Evolutionary conservation across 1,140 invertebrate genomes (phyloP).

Genomic region (Vollenhovia emeryi): DNA sequence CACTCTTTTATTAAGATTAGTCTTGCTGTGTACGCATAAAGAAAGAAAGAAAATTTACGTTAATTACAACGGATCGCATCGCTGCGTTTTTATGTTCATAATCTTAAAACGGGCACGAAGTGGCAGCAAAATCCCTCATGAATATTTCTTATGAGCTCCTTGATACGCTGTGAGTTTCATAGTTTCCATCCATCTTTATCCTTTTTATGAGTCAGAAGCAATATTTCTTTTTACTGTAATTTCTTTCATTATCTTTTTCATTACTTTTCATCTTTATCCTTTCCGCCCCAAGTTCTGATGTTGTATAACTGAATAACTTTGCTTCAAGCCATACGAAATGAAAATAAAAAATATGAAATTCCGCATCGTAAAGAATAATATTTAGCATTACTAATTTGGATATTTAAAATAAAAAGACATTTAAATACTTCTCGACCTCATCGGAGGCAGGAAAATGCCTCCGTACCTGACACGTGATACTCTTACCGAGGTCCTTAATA

Average conservation of each 20-base stretch:
- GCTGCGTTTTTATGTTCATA: slow-evolving; percentile 14
- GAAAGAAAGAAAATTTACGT: not conserved
- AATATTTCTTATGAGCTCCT: slow-evolving; percentile 45
- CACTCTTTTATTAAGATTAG: not conserved
- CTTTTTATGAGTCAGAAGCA: not conserved
- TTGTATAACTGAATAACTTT: slow-evolving; percentile 4
- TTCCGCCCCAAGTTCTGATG: not conserved
- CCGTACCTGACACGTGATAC: not conserved
- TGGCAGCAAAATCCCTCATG: slow-evolving; percentile 28
- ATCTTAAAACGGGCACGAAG: slow-evolving; percentile 19
- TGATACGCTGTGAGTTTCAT: slow-evolving; percentile 20
- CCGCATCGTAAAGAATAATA: not conserved
- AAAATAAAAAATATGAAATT: not conserved
- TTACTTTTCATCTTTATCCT: not conserved
- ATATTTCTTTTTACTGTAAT: slow-evolving; percentile 17
- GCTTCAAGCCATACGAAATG: not conserved
- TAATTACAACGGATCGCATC: not conserved
- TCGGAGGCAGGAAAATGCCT: not conserved
- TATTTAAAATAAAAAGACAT: not conserved
- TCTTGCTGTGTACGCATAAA: not conserved
- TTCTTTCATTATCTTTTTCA: not conserved
- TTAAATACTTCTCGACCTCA: not conserved
- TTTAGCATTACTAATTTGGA: not conserved
- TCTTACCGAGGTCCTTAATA: not conserved
- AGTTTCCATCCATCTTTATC: slow-evolving; percentile 19